Base-by-base conservation (phyloP, 2,797 vertebrate species). In the Botia almorhae region DNA sequence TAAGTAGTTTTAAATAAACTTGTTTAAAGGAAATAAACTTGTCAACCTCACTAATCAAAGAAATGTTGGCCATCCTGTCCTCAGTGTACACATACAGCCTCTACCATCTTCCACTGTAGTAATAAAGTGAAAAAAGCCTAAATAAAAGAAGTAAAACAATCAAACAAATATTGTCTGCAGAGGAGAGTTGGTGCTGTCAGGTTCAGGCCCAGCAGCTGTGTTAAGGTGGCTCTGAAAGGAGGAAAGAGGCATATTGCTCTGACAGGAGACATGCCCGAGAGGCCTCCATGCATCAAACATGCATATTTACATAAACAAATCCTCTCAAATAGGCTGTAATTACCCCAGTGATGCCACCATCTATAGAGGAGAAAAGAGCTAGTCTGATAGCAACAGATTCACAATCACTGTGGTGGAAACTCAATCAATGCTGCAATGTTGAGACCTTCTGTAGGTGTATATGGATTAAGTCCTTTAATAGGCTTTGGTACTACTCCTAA, bases 221-320 rank as follows among this genome's bases (percentile, higher is more conserved):
- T 84, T 81, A 87, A 85, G 79, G 82, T 82, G 82, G 53, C 84
- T 82, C 75, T 85, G 80, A 83, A 82, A 83, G 76, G 78, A 85
- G 83, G 74, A 84, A 83, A 82, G 82, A 85, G 85, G 51, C 16
- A 79, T 74, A 56, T 74, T 64, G 61, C 63, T 58, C 77, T 85
- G 83, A 85, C 56, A 64, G 79, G 69, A 78, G 69, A 87, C 78
- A 83, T 83, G 87, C 83, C 76, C 81, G 86, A 82, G 85, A 80
- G 78, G 82, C 88, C 76, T 76, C 83, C 88, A 84, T 90, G 84
- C 85, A 87, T 89, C 86, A 88, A 88, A 86, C 68, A 78, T 82
- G 81, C 78, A 84, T 87, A 91, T 91, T 91, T 89, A 89, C 90
- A 91, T 89, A 90, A 92, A 91, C 88, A 89, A 87, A 91, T 88